Evolutionary conservation across 2,113 vertebrate species (phyloP).

Genomic region (Dermatemys mawii): DNA sequence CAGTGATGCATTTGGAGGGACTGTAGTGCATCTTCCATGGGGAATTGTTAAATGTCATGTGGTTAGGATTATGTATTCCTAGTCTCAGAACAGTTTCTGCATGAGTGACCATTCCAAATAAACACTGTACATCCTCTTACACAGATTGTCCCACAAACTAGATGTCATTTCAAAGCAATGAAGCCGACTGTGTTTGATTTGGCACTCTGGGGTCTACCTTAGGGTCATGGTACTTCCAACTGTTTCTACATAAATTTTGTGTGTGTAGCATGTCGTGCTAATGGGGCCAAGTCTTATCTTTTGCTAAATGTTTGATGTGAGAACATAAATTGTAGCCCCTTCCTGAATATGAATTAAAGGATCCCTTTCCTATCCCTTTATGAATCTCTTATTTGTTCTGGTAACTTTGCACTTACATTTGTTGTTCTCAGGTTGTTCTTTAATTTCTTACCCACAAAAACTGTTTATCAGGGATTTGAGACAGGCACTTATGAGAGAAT

Average conservation of each 20-base stretch:
- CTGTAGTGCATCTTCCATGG: constrained; percentile 29
- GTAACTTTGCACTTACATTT: not conserved
- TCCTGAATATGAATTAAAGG: constrained; percentile 24
- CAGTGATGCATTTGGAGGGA: not conserved
- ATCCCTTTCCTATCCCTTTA: not conserved
- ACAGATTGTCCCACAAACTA: constrained; percentile 36
- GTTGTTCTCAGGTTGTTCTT: not conserved
- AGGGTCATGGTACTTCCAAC: constrained; percentile 42
- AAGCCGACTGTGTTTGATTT: constrained; percentile 3
- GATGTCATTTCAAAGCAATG: constrained; percentile 39
- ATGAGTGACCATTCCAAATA: constrained; percentile 27
- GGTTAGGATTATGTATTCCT: constrained; percentile 33
- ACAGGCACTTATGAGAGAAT: not conserved
- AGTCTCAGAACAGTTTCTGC: constrained; percentile 4
- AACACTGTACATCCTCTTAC: not conserved
- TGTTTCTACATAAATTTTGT: constrained; percentile 15
- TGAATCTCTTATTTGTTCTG: not conserved
- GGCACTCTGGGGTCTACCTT: constrained; percentile 15
- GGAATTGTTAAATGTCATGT: constrained; percentile 31
- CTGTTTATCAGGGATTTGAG: not conserved
- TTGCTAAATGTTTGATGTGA: constrained; percentile 58
- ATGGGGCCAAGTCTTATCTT: constrained; percentile 30
- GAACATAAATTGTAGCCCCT: not conserved
- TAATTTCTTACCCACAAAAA: not conserved
- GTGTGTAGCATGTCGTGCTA: constrained; percentile 18